Percentiles rank a stretch among this genome's conserved stretches.
Evolutionary conservation across 1,140 invertebrate species (phyloP).

Genomic region (Harpegnathos saltator): DNA sequence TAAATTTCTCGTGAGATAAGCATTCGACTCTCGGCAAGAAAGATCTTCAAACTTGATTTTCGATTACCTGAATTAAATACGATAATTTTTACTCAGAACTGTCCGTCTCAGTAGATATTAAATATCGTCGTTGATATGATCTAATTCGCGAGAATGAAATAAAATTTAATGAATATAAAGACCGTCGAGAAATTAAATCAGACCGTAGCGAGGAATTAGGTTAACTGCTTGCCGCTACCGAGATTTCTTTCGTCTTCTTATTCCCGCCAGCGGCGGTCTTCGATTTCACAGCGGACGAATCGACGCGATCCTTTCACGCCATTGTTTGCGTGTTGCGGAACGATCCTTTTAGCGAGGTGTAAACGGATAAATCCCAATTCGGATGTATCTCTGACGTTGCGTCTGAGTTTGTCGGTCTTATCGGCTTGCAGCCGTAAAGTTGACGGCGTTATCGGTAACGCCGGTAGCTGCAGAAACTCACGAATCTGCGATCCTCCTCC

Average conservation of each 20-base stretch:
- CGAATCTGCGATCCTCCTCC: slow-evolving; percentile 44
- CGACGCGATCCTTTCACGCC: neutral
- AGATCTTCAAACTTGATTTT: neutral
- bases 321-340: neutral
- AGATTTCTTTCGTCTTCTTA: neutral
- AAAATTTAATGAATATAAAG: neutral
- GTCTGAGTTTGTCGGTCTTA: slow-evolving; percentile 40
- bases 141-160: neutral
- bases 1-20: neutral
- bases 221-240: neutral
- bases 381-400: neutral
- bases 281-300: neutral
- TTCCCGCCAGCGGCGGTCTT: neutral
- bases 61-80: neutral
- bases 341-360: neutral
- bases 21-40: neutral
- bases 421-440: slow-evolving; percentile 35
- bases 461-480: slow-evolving; percentile 33
- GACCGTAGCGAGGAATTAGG: neutral
- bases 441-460: slow-evolving; percentile 38
- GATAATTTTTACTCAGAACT: neutral
- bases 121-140: slow-evolving; percentile 7
- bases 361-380: slow-evolving; percentile 35
- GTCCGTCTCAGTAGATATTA: neutral
- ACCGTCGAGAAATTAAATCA: neutral